Evolutionary conservation across 2,888 invertebrate genomes (phyloP).

Genomic region (Encarsia formosa): DNA sequence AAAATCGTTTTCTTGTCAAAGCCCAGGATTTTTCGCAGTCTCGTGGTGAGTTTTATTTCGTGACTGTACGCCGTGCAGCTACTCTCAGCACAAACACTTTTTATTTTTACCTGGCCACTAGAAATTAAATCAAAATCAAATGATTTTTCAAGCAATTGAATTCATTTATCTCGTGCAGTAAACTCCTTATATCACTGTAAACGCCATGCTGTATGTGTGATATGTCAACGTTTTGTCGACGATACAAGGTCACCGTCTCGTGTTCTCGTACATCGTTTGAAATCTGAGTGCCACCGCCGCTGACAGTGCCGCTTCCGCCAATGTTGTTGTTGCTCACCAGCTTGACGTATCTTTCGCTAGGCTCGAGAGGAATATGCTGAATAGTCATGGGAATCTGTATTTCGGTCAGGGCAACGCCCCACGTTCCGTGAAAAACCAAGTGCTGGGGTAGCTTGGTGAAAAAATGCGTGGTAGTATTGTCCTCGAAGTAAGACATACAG

Average conservation of each 20-base stretch:
- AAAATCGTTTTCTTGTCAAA: background rate
- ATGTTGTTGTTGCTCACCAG: no score
- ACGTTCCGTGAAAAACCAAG: constrained; percentile 29
- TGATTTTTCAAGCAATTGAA: no score
- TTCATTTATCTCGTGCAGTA: no score
- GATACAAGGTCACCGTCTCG: no score
- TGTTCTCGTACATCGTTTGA: no score
- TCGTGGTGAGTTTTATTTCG: background rate
- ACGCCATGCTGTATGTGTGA: no score
- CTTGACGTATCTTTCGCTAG: background rate
- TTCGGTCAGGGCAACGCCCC: constrained; percentile 27
- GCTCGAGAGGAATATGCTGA: background rate
- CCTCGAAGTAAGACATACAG: constrained; percentile 31
- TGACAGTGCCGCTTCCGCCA: no score
- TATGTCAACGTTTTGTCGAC: no score
- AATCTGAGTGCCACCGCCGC: no score
- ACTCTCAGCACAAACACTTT: background rate
- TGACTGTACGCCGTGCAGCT: background rate
- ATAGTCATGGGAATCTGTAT: constrained; percentile 1
- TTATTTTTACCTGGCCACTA: background rate
- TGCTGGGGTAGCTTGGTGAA: constrained; percentile 30
- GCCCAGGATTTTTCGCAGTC: background rate
- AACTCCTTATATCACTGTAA: no score
- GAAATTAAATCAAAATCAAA: no score
- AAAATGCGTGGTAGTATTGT: constrained; percentile 34